Base-by-base conservation (phyloP, 2,113 vertebrate genomes). In the Montifringilla adamsi region DNA sequence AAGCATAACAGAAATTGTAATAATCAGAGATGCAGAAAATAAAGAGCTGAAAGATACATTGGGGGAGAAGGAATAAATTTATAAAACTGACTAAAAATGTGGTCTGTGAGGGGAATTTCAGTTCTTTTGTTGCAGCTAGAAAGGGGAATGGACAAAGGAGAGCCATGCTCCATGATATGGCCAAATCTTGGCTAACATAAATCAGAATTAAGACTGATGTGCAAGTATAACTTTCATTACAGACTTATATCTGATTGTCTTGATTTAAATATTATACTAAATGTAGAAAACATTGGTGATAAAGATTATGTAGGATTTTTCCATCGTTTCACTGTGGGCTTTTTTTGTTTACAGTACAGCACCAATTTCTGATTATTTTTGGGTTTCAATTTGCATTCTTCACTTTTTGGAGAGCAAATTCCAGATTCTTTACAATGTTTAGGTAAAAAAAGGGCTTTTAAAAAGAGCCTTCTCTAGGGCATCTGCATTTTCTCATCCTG, bases 11-110 rank as follows among this genome's bases (percentile, higher is more conserved):
- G 59, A 86, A 90, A 83, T 39, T 37, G 37, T 46, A 90, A 73
- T 80, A 69, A 47, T 74, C 75, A 92, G 91, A 92, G 44, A 83
- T 39, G 43, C 13, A 80, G 58, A 83, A 87, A 83, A 35, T 43
- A 20, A 26, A 72, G 55, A 77, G 37, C 49, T 59, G 37, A 68
- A 90, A 83, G 31, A 73, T 30, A 56, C 18, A 49, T 2, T 31
- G 10, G 10, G 20, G 24, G 8, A 22, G 14, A 15, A 55, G 17
- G 31, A 74, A 86, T 74, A 74, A 60, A 84, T 69, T 72, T 41
- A 70, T 37, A 92, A 87, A 77, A 68, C 7, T 17, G 16, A 66
- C 31, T 20, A 62, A 95, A 86, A 86, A 23, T 6, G 14, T 0
- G 28, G 9, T 10, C 30, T 73, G 41, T 20, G 20, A 80, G 31